These are phyloP conservation scores for Dryoscopus gambensis DNA, from an alignment of 2,113 vertebrate genomes.

Conservation along the genomic window DNA sequence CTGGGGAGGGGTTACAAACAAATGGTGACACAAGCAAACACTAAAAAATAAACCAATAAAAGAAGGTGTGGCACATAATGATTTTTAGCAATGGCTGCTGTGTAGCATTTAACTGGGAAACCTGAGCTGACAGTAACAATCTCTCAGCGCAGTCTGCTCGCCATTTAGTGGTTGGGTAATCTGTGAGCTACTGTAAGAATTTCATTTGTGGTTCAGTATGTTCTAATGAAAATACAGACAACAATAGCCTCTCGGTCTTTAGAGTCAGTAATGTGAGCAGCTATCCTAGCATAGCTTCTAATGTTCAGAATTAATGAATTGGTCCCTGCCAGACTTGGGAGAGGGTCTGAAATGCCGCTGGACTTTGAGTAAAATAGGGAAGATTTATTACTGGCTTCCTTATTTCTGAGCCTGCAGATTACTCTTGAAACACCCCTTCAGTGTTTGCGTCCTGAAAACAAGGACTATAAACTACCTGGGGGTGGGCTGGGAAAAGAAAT, in stretches of 20 bases:
- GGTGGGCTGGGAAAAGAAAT: not conserved
- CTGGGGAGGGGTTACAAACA: not conserved
- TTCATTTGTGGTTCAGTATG: conserved; percentile 49
- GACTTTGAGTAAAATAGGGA: not conserved
- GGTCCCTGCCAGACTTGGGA: not conserved
- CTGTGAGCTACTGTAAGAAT: conserved; percentile 47
- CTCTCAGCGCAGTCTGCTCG: not conserved
- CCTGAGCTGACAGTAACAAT: not conserved
- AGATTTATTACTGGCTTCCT: not conserved
- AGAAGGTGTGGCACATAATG: not conserved
- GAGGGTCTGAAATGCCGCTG: not conserved
- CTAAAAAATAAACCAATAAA: not conserved
- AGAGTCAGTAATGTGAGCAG: not conserved
- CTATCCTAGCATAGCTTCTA: not conserved
- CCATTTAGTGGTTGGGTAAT: conserved; percentile 43
- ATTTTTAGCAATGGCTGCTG: conserved; percentile 26
- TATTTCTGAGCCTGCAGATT: not conserved
- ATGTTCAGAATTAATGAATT: not conserved
- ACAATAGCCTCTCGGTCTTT: not conserved
- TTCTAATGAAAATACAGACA: conserved; percentile 29
- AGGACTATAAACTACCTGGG: not conserved
- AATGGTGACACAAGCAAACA: not conserved
- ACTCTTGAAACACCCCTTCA: not conserved
- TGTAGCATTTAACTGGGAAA: conserved; percentile 20
- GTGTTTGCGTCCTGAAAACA: not conserved